These are phyloP conservation scores for Lepus europaeus DNA, from an alignment of 2,113 vertebrate genomes.

Conservation along the genomic window DNA sequence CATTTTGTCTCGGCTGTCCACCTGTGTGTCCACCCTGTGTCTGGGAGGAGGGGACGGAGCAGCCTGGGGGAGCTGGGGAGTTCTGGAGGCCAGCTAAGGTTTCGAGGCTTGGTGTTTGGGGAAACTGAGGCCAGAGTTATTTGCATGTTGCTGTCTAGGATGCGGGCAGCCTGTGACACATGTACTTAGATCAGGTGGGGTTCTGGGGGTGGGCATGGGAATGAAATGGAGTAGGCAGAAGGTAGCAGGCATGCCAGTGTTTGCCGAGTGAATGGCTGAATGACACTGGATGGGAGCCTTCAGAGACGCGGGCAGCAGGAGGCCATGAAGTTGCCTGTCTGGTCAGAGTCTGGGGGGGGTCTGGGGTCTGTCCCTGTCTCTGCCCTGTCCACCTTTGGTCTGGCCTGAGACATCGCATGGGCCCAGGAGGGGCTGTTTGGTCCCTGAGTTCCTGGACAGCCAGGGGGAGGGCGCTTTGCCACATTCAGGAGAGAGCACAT, in stretches of 20 bases:
- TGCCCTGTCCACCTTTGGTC: neutral
- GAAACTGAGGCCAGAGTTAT: neutral
- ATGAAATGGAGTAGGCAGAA: neutral
- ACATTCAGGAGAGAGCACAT: conserved; percentile 82
- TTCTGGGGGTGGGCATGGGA: no score
- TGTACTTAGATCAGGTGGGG: neutral
- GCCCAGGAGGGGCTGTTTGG: conserved; percentile 46
- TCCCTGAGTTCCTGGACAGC: conserved; percentile 79
- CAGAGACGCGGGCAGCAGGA: neutral
- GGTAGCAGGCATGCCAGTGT: neutral
- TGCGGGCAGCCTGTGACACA: neutral
- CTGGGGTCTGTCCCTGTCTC: neutral
- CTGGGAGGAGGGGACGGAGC: neutral
- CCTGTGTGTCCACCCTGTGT: neutral
- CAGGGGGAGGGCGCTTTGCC: conserved; percentile 71
- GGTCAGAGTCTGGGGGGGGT: no score
- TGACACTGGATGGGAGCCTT: neutral
- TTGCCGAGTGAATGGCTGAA: neutral
- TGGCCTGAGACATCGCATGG: conserved; percentile 18
- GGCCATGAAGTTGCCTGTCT: neutral
- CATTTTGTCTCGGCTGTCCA: neutral
- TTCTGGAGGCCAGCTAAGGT: neutral
- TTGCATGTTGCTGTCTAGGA: neutral
- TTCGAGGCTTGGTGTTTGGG: neutral
- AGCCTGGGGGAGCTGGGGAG: neutral